phyloP scores from a whole-genome alignment of 2,113 vertebrate genomes.

The Plestiodon gilberti region DNA sequence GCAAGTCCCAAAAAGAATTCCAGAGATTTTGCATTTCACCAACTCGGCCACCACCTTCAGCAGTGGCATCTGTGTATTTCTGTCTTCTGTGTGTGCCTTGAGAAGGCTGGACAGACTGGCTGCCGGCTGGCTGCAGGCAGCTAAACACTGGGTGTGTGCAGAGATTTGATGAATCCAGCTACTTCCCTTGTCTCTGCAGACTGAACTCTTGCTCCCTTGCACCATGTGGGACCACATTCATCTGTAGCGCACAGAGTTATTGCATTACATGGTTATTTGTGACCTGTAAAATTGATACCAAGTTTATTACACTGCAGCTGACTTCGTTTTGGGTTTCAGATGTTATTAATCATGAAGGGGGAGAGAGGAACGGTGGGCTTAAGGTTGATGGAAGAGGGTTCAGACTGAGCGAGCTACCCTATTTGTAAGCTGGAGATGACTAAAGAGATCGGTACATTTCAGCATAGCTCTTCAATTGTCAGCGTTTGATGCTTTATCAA shows the following conservation, averaged over 20 bases:
- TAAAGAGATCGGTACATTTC: slow-evolving; percentile 11
- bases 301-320: slow-evolving; percentile 71
- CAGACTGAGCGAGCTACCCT: slow-evolving; percentile 40
- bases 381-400: slow-evolving; percentile 55
- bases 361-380: slow-evolving; percentile 58
- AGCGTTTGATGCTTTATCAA: slow-evolving; percentile 15
- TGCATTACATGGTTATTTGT: slow-evolving; percentile 73
- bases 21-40: no score
- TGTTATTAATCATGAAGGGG: slow-evolving; percentile 66
- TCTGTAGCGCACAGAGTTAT: slow-evolving; percentile 69
- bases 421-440: slow-evolving; percentile 25
- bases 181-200: slow-evolving; percentile 31
- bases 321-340: slow-evolving; percentile 70
- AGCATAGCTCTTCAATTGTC: slow-evolving; percentile 12
- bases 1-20: background rate
- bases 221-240: slow-evolving; percentile 39
- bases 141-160: background rate
- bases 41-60: background rate
- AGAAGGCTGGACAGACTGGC: no score
- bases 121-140: background rate
- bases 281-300: slow-evolving; percentile 75
- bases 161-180: background rate
- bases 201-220: slow-evolving; percentile 45
- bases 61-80: no score
- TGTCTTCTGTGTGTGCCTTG: background rate